phyloP scores from a whole-genome alignment of 2,888 invertebrate genomes.

The Sarcophaga variegata region DNA sequence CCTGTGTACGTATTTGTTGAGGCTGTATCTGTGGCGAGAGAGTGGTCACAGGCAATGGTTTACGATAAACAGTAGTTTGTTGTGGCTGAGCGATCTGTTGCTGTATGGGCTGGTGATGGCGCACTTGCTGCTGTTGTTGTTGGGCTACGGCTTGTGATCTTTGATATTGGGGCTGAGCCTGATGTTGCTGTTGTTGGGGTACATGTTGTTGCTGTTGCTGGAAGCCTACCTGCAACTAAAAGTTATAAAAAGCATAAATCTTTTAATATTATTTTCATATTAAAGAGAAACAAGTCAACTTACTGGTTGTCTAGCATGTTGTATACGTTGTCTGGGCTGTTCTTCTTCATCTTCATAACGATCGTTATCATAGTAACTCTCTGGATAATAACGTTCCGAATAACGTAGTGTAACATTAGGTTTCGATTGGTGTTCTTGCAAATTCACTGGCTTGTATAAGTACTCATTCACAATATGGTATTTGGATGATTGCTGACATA shows the following conservation, averaged over 20 bases:
- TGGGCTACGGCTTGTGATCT: slow-evolving; percentile 72
- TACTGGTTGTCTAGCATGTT: slow-evolving; percentile 78
- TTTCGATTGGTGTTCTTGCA: slow-evolving; percentile 90
- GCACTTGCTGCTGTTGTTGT: slow-evolving; percentile 72
- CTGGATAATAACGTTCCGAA: slow-evolving; percentile 92
- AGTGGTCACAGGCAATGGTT: slow-evolving; percentile 76
- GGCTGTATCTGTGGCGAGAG: slow-evolving; percentile 78
- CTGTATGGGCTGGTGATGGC: slow-evolving; percentile 69
- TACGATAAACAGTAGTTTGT: slow-evolving; percentile 77
- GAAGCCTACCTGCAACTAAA: slow-evolving; percentile 79
- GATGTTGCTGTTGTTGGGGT: slow-evolving; percentile 68
- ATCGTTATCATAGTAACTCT: slow-evolving; percentile 88
- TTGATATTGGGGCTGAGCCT: slow-evolving; percentile 74
- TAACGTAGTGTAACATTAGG: slow-evolving; percentile 91
- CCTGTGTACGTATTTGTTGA: slow-evolving; percentile 78
- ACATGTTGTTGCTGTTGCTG: slow-evolving; percentile 76
- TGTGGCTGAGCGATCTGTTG: slow-evolving; percentile 72
- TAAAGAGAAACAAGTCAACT: slow-evolving; percentile 37
- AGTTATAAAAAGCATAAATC: background rate
- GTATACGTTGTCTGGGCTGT: slow-evolving; percentile 77
- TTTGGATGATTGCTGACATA: slow-evolving; percentile 93
- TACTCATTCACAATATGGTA: slow-evolving; percentile 97
- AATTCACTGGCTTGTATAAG: slow-evolving; percentile 93
- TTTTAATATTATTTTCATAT: background rate
- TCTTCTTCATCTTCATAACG: slow-evolving; percentile 80